Percentiles rank a stretch among this genome's conserved stretches.
These are phyloP conservation scores for Turdus rufiventris DNA, from an alignment of 2,113 vertebrate species.

Conservation along the genomic window DNA sequence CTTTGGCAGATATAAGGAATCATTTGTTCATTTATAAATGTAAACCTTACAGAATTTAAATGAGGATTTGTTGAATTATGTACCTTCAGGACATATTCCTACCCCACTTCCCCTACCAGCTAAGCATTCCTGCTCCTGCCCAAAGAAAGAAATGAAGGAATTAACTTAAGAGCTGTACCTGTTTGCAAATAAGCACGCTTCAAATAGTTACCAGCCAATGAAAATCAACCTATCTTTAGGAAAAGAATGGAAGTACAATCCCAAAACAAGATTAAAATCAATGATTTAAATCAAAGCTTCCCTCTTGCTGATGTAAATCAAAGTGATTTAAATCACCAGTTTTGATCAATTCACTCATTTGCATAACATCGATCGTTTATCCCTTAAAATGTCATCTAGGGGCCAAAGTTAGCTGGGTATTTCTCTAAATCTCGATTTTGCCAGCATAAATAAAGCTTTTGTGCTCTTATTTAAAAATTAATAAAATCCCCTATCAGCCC, in stretches of 20 bases:
- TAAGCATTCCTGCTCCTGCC: not conserved
- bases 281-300: slow-evolving; percentile 63
- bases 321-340: slow-evolving; percentile 49
- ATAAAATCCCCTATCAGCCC: not conserved
- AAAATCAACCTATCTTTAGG: slow-evolving; percentile 14
- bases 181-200: not conserved
- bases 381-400: slow-evolving; percentile 16
- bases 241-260: slow-evolving; percentile 55
- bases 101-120: not conserved
- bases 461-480: not conserved
- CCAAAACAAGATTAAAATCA: slow-evolving; percentile 62
- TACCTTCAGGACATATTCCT: not conserved
- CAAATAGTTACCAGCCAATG: slow-evolving; percentile 22
- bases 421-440: not conserved
- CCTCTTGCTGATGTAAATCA: slow-evolving; percentile 56
- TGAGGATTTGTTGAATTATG: not conserved
- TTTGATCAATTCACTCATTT: slow-evolving; percentile 60
- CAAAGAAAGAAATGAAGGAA: slow-evolving; percentile 2
- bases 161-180: not conserved
- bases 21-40: not conserved
- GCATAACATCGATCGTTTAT: slow-evolving; percentile 52
- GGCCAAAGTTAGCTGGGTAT: not conserved
- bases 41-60: not conserved
- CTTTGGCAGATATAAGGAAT: not conserved
- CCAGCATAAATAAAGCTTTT: not conserved